Base-by-base conservation (phyloP, 2,113 vertebrate species). In the Phalacrocorax pelagicus region DNA sequence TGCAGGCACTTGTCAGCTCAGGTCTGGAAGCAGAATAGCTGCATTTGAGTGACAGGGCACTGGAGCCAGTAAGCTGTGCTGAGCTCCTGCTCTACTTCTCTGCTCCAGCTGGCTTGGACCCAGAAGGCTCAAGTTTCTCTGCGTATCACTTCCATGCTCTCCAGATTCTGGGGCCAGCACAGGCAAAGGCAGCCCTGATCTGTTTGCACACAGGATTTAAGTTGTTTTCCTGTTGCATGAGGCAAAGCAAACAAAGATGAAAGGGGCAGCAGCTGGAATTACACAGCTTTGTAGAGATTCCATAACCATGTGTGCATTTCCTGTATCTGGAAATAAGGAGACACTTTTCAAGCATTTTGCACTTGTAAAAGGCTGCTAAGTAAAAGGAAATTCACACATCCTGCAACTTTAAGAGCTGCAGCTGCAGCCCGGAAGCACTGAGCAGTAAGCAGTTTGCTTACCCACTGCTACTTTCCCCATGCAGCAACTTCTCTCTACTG, bases 231-330 rank as follows among this genome's bases (percentile, higher is more conserved):
- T 94, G 88, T 71, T 90, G 73, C 12, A 5, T 0, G 2, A 77
- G 73, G 65, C 38, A 79, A 44, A 91, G 38, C 42, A 73, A 88
- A 91, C 42, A 75, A 71, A 88, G 74, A 91, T 23, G 30, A 91
- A 92, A 92, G 44, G 40, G 24, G 54, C 21, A 94, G 86, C 94
- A 92, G 88, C 94, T 92, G 94, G 66, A 92, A 67, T 70, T 47
- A 61, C 69, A n/a, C 40, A 70, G 51, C 91, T 90, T 85, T 30
- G 77, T 30, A 38, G n/a, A 81, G 62, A 86, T 78, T 55, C 89
- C 23, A 3, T 47, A 71, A 82, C 8, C 2, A 3, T 4, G 54
- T 1, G 1, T 3, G 2, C 27, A 40, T 47, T 95, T 92, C 81
- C 89, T 81, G 47, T 66, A 63, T 71, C 81, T 89, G 66, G 55